Evolutionary conservation across 1,140 invertebrate species (phyloP).

Genomic region (Cherax quadricarinatus): DNA sequence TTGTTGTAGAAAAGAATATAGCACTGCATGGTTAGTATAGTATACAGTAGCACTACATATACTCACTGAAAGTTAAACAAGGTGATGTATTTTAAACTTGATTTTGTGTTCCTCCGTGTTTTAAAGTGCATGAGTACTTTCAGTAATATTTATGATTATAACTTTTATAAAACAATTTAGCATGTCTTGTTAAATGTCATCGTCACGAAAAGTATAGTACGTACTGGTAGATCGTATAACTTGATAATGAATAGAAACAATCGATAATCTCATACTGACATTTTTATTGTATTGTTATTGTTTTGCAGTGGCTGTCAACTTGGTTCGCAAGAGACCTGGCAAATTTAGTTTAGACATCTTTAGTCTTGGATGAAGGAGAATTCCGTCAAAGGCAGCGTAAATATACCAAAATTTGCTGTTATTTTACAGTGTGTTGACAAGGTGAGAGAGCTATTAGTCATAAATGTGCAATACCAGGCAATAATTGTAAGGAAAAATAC

Average conservation of each 20-base stretch:
- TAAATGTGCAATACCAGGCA: conserved; percentile 29
- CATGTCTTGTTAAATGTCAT: too few relatives aligned
- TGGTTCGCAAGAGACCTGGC: conserved; percentile 62
- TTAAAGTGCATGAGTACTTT: too few relatives aligned
- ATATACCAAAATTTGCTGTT: not conserved
- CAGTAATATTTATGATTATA: too few relatives aligned
- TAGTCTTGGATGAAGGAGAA: conserved; percentile 47
- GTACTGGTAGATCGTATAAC: not conserved
- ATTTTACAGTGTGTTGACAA: not conserved
- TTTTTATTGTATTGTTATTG: not conserved
- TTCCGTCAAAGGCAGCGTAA: not conserved
- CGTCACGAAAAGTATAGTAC: too few relatives aligned
- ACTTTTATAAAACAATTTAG: too few relatives aligned
- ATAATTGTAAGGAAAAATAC: not conserved
- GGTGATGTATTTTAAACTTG: not conserved
- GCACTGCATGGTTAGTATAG: not conserved
- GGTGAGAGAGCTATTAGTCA: not conserved
- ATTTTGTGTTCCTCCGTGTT: too few relatives aligned
- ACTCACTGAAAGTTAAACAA: not conserved
- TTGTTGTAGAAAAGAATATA: not conserved
- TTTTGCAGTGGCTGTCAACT: conserved; percentile 65
- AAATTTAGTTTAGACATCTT: conserved; percentile 66
- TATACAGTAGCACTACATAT: not conserved
- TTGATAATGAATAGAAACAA: not conserved
- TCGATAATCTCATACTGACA: not conserved